phyloP scores from a whole-genome alignment of 2,797 vertebrate species.

The Myiothlypis chrysogaster region DNA sequence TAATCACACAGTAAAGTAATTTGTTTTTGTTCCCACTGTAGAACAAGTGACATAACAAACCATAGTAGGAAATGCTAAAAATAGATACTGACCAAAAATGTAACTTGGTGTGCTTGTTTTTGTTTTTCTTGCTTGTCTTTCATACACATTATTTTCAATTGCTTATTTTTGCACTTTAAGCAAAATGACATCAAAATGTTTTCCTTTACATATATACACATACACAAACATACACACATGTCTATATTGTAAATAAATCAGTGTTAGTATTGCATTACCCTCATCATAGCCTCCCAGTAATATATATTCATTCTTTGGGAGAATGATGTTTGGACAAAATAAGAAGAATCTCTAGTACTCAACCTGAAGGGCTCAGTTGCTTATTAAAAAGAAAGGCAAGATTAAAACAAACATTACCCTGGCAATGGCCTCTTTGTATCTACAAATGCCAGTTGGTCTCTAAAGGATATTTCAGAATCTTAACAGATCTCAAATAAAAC shows the following conservation, averaged over 20 bases:
- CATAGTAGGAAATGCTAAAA: not conserved
- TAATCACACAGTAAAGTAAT: not conserved
- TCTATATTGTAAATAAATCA: not conserved
- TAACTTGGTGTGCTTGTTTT: not conserved
- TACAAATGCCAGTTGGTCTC: conserved; percentile 16
- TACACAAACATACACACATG: not conserved
- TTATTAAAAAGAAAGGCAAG: not conserved
- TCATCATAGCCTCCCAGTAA: not conserved
- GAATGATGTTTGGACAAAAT: not conserved
- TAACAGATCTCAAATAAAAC: not conserved
- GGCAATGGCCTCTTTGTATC: not conserved
- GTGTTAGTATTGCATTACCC: not conserved
- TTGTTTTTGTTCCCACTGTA: not conserved
- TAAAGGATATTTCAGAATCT: conserved; percentile 2
- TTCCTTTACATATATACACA: not conserved
- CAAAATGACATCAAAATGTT: not conserved
- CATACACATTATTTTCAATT: not conserved
- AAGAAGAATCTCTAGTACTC: not conserved
- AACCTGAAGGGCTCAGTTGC: not conserved
- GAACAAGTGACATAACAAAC: not conserved
- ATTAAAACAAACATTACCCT: not conserved
- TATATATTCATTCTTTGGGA: not conserved
- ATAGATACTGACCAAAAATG: not conserved
- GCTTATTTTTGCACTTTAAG: not conserved
- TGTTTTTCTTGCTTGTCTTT: not conserved